Evolutionary conservation across 2,888 invertebrate genomes (phyloP), one percentile per base, ranked within the genome.

Genomic region (Sialis fuliginosa): DNA sequence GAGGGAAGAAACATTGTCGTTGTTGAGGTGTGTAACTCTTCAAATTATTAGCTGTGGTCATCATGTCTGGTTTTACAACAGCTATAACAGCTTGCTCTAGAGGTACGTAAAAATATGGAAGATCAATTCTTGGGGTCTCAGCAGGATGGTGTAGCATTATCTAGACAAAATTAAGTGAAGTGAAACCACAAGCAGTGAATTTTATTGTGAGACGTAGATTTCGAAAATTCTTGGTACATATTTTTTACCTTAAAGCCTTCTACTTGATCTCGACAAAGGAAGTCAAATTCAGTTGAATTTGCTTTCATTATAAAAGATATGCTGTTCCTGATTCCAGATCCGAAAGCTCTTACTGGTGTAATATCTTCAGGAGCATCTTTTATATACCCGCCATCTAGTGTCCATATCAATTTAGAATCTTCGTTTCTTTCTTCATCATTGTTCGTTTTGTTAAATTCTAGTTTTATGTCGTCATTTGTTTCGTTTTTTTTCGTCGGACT

Each of bases 41-140:
- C 5, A 83, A 62, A 13, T 77, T 78, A 47, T 72, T 71, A 1
- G 79, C 79, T 4, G 82, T 83, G 3, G 79, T 81, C 68, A 82
- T 81, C 71, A 83, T 81, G 60, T 81, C 79, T 1, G 83, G 83
- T 58, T 79, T 77, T 8, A 83, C 75, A 1, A 79, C 75, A 1
- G 81, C 79, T 1, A 81, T 70, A 1, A 82, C 73, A 61, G 82
- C 81, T 58, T 81, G 79, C 48, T 77, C 74, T 48, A 81, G 62
- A 8, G 82, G 81, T 8, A 77, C 74, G 47, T 81, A 68, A 60
- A 82, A 81, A 57, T 78, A 82, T 58, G 81, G 79, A 52, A 76
- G 75, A 1, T 76, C 74, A 2, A 80, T 72, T 52, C 76, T 65
- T 0, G 81, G 81, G 32, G 78, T 61, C 57, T 81, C 81, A 4